Evolutionary conservation across 2,797 vertebrate species (phyloP).

Genomic region (Coendou prehensilis): DNA sequence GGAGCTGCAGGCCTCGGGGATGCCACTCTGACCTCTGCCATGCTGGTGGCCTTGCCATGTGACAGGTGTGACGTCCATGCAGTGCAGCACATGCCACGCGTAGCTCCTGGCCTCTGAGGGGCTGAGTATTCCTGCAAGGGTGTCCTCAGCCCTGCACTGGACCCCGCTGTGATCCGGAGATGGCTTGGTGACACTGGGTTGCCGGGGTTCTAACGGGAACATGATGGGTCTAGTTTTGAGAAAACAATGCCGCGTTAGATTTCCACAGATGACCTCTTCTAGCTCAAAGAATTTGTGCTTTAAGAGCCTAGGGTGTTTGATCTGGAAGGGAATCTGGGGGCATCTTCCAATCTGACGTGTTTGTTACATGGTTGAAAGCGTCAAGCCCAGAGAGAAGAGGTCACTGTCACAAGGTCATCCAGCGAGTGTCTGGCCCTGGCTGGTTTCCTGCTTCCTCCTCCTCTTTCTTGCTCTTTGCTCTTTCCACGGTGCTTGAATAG

Average conservation of each 20-base stretch:
- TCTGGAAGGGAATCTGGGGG: background rate
- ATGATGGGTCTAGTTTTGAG: constrained; percentile 87
- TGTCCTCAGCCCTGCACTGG: constrained; percentile 85
- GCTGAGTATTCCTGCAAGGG: constrained; percentile 91
- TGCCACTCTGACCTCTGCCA: background rate
- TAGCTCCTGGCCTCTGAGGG: constrained; percentile 88
- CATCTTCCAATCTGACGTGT: background rate
- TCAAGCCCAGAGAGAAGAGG: background rate
- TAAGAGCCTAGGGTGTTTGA: background rate
- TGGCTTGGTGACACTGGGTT: constrained; percentile 90
- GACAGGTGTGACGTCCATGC: background rate
- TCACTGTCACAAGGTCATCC: background rate
- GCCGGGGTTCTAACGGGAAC: constrained; percentile 91
- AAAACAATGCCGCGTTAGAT: constrained; percentile 90
- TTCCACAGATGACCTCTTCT: constrained; percentile 82
- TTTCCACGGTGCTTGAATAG: background rate
- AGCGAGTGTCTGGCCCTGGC: background rate
- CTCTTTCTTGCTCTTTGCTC: background rate
- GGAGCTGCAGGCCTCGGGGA: accelerated
- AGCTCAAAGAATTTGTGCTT: background rate
- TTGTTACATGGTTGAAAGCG: background rate
- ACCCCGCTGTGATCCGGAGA: constrained; percentile 88
- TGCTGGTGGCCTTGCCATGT: background rate
- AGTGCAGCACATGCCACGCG: background rate
- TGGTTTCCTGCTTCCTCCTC: background rate